phyloP scores from a whole-genome alignment of 2,888 invertebrate species.

The Dasysyrphus albostriatus region DNA sequence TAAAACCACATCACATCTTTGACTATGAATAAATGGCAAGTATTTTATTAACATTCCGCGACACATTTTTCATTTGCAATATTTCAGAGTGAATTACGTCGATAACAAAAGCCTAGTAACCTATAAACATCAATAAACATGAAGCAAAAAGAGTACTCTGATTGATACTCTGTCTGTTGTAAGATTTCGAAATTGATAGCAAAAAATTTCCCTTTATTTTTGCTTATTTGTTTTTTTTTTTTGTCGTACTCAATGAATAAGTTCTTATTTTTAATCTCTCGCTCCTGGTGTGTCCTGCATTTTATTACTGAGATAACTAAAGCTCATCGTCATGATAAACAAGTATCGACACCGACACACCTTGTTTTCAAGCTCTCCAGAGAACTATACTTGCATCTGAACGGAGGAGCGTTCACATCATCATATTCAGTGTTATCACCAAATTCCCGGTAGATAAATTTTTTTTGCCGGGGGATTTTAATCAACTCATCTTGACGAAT shows the following conservation, averaged over 20 bases:
- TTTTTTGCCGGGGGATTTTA: neutral
- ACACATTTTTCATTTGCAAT: neutral
- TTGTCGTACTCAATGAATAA: neutral
- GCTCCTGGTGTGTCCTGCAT: conserved; percentile 4
- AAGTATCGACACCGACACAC: conserved; percentile 59
- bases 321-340: conserved; percentile 37
- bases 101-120: conserved; percentile 3
- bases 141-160: neutral
- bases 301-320: conserved; percentile 25
- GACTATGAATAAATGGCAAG: neutral
- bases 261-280: neutral
- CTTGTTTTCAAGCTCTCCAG: conserved; percentile 65
- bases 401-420: conserved; percentile 43
- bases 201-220: conserved; percentile 40
- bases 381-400: conserved; percentile 48
- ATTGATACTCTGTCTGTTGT: neutral
- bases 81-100: neutral
- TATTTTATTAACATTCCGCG: neutral
- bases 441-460: conserved; percentile 50
- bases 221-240: neutral
- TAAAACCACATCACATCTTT: too few species aligned
- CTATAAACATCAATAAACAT: conserved; percentile 18
- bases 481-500: conserved; percentile 51
- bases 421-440: conserved; percentile 55
- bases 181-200: too few species aligned